A percentile compares a stretch with the other conserved stretches of the same genome.
phyloP scores from a whole-genome alignment of 2,888 invertebrate species.

The Yponomeuta malinellus region DNA sequence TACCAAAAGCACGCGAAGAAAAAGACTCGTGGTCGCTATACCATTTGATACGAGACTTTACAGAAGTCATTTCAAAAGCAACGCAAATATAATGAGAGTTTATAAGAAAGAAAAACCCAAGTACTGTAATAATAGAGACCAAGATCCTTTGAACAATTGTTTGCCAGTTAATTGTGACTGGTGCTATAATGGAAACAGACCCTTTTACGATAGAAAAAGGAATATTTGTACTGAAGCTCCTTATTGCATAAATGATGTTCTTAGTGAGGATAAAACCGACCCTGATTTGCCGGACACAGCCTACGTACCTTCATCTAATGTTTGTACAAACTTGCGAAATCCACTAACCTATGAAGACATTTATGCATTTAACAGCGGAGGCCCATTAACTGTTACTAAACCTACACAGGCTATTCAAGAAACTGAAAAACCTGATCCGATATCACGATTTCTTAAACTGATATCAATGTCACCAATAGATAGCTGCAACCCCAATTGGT shows the following conservation, averaged over 20 bases:
- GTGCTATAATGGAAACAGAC: conserved; percentile 46
- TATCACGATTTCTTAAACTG: not conserved
- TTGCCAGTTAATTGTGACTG: conserved; percentile 45
- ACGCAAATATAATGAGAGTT: not conserved
- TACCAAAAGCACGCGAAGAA: not conserved
- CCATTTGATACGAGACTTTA: conserved; percentile 15
- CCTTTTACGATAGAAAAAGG: conserved; percentile 35
- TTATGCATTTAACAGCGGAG: not conserved
- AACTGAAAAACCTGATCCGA: not conserved
- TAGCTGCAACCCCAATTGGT: not conserved
- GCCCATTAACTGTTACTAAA: not conserved
- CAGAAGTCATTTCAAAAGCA: not conserved
- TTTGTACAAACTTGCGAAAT: not conserved
- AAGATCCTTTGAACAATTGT: conserved; percentile 45
- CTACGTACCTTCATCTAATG: not conserved
- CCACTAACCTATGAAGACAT: not conserved
- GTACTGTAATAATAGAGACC: conserved; percentile 41
- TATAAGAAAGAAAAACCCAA: conserved; percentile 7
- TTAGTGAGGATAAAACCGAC: not conserved
- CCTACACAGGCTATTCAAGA: not conserved
- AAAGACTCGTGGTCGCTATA: not conserved
- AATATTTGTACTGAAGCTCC: not conserved
- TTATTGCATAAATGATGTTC: not conserved
- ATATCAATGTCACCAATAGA: not conserved
- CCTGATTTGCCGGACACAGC: not conserved